A percentile compares a stretch with the other conserved stretches of the same genome.
These are phyloP conservation scores for Steinernema carpocapsae DNA, from an alignment of 2,888 invertebrate species.

Conservation along the genomic window DNA sequence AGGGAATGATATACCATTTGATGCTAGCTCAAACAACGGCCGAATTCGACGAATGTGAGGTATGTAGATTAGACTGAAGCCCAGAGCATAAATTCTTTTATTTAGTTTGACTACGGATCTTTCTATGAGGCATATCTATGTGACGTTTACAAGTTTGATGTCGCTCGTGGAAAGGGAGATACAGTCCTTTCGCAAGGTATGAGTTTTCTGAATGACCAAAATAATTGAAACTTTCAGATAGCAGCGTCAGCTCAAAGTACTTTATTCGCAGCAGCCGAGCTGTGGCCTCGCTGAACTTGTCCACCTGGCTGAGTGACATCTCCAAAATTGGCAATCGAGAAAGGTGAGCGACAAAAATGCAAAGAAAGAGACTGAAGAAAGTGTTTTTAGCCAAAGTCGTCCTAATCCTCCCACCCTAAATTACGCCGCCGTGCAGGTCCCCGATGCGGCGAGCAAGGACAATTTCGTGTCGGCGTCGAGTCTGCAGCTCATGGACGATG, in stretches of 20 bases:
- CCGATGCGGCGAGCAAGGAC: too few species aligned
- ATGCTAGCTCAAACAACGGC: neutral
- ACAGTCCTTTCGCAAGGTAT: neutral
- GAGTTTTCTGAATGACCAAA: neutral
- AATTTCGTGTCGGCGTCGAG: too few species aligned
- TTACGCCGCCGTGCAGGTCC: too few species aligned
- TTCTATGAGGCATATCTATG: neutral
- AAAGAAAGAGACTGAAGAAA: neutral
- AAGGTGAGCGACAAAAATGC: neutral
- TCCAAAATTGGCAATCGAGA: neutral
- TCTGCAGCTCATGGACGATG: too few species aligned
- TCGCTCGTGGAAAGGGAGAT: neutral
- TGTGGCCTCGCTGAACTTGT: neutral
- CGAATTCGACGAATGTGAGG: slow-evolving; percentile 8
- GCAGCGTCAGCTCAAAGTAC: neutral
- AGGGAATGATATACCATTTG: neutral
- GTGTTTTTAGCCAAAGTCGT: neutral
- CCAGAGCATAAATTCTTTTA: neutral
- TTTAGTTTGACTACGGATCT: slow-evolving; percentile 13
- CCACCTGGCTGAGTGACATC: neutral
- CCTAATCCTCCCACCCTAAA: too few species aligned
- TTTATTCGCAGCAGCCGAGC: neutral
- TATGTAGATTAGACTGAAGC: too few species aligned
- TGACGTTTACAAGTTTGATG: slow-evolving; percentile 9
- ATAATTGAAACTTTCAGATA: neutral